These are phyloP conservation scores for Amphilophus citrinellus DNA, from an alignment of 2,113 vertebrate genomes.

Conservation along the genomic window DNA sequence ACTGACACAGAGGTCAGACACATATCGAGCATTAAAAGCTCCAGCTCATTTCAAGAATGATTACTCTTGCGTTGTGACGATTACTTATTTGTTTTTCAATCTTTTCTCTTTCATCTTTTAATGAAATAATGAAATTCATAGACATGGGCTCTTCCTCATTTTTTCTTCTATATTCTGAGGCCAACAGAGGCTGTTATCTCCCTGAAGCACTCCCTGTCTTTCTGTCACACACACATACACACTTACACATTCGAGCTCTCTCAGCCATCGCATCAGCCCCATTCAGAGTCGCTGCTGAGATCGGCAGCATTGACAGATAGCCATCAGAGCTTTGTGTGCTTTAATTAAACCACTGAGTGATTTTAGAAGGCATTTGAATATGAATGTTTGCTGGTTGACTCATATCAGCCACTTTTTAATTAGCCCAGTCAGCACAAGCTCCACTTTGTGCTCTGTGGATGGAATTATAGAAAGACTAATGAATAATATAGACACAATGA, in stretches of 20 bases:
- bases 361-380: constrained; percentile 72
- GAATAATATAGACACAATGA: constrained; percentile 34
- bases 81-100: background rate
- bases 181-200: constrained; percentile 69
- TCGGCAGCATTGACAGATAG: constrained; percentile 78
- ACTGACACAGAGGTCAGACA: background rate
- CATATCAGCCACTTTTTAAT: constrained; percentile 80
- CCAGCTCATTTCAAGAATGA: background rate
- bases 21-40: background rate
- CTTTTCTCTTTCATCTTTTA: constrained; percentile 1
- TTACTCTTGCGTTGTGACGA: background rate
- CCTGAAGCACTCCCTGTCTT: constrained; percentile 59
- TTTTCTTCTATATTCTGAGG: constrained; percentile 11
- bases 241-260: constrained; percentile 19
- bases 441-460: constrained; percentile 40
- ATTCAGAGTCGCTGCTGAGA: constrained; percentile 60
- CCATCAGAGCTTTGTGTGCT: constrained; percentile 80
- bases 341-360: constrained; percentile 80
- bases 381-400: constrained; percentile 75
- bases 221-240: background rate
- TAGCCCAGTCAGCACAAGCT: constrained; percentile 68
- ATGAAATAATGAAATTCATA: constrained; percentile 29
- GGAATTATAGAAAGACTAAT: constrained; percentile 54
- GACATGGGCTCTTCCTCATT: background rate
- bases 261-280: constrained; percentile 53